Percentiles rank a stretch among this genome's conserved stretches.
phyloP scores from a whole-genome alignment of 2,113 vertebrate species.

The Scomber scombrus region DNA sequence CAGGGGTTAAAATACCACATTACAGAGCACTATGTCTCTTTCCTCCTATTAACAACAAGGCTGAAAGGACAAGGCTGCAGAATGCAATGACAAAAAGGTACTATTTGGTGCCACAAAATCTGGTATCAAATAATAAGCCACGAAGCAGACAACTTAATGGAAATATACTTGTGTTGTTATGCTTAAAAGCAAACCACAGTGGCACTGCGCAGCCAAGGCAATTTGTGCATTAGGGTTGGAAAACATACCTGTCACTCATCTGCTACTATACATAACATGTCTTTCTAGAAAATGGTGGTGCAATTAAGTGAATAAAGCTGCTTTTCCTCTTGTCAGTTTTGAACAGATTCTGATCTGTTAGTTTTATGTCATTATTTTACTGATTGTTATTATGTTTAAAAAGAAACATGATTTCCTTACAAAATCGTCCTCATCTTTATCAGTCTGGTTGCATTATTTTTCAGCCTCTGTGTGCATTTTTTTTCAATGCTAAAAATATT shows the following conservation, averaged over 20 bases:
- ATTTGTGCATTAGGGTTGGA: conserved; percentile 34
- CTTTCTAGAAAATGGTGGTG: neutral
- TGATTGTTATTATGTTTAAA: neutral
- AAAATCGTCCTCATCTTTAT: neutral
- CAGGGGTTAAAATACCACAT: neutral
- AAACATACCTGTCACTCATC: conserved; percentile 49
- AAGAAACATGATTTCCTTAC: neutral
- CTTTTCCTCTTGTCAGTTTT: neutral
- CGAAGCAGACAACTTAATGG: neutral
- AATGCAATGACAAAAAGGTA: neutral
- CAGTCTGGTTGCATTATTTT: neutral
- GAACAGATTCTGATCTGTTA: neutral
- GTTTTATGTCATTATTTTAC: conserved; percentile 9
- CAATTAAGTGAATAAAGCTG: conserved; percentile 20
- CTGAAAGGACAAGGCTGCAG: neutral
- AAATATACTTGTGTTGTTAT: neutral
- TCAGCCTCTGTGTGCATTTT: neutral
- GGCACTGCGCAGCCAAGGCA: conserved; percentile 14
- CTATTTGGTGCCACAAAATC: neutral
- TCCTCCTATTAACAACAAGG: neutral
- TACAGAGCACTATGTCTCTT: neutral
- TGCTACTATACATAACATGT: conserved; percentile 32
- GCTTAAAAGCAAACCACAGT: conserved; percentile 28
- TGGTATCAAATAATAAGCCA: neutral
- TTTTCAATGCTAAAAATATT: neutral